Evolutionary conservation across 2,113 vertebrate species (phyloP).

Genomic region (Megaptera novaeangliae): DNA sequence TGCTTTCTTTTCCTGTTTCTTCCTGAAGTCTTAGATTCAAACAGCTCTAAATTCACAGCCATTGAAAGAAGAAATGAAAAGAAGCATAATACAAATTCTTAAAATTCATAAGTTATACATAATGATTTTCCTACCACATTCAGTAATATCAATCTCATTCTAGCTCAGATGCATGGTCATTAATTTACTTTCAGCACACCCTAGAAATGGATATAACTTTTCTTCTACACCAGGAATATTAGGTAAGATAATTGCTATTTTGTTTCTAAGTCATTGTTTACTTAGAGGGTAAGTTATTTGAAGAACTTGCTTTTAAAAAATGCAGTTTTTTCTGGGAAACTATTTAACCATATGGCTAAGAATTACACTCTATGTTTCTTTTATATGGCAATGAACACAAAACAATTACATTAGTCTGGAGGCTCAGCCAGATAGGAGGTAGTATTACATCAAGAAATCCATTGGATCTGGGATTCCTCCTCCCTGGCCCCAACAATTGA

Average conservation of each 20-base stretch:
- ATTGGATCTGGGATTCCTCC: background rate
- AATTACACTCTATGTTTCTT: background rate
- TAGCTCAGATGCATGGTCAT: background rate
- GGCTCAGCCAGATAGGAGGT: background rate
- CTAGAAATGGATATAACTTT: background rate
- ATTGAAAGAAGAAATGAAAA: background rate
- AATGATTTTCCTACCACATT: background rate
- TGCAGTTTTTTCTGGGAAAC: slow-evolving; percentile 5
- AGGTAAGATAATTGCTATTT: slow-evolving; percentile 4
- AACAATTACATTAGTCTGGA: background rate
- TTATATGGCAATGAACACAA: background rate
- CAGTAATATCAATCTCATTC: background rate
- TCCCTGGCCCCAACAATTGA: background rate
- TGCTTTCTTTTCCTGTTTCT: background rate
- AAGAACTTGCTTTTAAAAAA: slow-evolving; percentile 27
- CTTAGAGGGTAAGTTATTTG: slow-evolving; percentile 32
- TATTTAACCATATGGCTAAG: background rate
- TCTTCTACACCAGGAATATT: slow-evolving; percentile 14
- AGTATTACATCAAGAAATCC: background rate
- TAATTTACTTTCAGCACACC: background rate
- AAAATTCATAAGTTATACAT: slow-evolving; percentile 6
- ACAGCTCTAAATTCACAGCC: slow-evolving; percentile 5
- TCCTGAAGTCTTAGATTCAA: slow-evolving; percentile 13
- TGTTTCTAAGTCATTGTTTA: slow-evolving; percentile 34
- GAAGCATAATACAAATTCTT: background rate